These are phyloP conservation scores for Rhadina sibilatrix DNA, from an alignment of 2,113 vertebrate genomes.

Conservation along the genomic window DNA sequence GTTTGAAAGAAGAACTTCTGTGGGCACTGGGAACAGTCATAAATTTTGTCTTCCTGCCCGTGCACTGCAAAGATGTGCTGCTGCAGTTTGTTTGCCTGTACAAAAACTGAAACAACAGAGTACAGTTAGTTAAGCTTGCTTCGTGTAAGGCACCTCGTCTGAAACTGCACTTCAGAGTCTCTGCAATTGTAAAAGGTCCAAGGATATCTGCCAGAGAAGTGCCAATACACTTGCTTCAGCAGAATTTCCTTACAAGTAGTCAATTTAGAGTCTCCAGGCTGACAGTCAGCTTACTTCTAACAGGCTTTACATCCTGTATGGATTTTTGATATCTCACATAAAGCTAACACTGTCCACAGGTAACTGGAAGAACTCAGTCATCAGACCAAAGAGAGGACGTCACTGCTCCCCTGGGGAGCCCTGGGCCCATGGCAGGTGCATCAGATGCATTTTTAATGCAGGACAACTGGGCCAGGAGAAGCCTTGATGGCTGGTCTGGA, in stretches of 20 bases:
- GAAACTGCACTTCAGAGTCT: not conserved
- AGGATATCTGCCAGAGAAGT: slow-evolving; percentile 83
- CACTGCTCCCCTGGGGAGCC: not conserved
- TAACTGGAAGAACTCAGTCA: slow-evolving; percentile 46
- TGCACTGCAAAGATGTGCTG: slow-evolving; percentile 99
- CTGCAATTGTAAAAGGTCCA: slow-evolving; percentile 38
- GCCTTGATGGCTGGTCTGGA: slow-evolving; percentile 26
- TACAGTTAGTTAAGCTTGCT: not conserved
- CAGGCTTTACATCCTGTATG: slow-evolving; percentile 79
- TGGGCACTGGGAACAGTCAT: slow-evolving; percentile 98
- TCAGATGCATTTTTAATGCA: slow-evolving; percentile 61
- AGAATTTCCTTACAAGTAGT: slow-evolving; percentile 82
- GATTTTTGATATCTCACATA: slow-evolving; percentile 69
- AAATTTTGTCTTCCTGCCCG: slow-evolving; percentile 98
- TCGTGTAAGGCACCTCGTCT: not conserved
- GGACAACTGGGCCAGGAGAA: slow-evolving; percentile 46
- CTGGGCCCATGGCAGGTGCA: slow-evolving; percentile 23
- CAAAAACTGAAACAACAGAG: slow-evolving; percentile 85
- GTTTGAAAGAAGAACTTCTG: slow-evolving; percentile 99
- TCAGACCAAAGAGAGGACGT: slow-evolving; percentile 34
- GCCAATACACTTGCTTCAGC: slow-evolving; percentile 72
- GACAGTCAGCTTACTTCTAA: slow-evolving; percentile 84
- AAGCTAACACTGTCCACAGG: slow-evolving; percentile 33
- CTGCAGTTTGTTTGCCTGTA: slow-evolving; percentile 98
- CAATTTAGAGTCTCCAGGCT: slow-evolving; percentile 81